Conservation (phyloP, 2,888 invertebrate genomes). For the Alsophila aescularia region DNA sequence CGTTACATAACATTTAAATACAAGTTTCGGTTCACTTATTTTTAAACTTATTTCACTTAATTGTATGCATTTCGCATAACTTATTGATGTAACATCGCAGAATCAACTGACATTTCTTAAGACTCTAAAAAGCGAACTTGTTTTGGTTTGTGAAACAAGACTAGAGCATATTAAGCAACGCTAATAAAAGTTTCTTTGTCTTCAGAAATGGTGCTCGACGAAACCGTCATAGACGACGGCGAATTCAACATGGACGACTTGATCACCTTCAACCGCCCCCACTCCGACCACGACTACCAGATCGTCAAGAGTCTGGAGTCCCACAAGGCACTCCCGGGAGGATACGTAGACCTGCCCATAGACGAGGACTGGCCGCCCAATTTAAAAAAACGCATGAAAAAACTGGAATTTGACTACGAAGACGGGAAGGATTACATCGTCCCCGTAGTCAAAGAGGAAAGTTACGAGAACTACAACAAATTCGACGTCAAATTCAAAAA, state of each 20-base stretch:
- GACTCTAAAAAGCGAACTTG: too few species aligned
- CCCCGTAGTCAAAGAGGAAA: conserved; percentile 73
- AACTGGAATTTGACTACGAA: conserved; percentile 70
- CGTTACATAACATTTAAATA: conserved; percentile 3
- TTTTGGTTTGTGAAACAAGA: background rate
- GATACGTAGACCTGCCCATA: conserved; percentile 84
- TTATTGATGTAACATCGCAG: background rate
- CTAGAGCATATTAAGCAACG: conserved; percentile 4
- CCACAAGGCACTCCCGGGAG: conserved; percentile 58
- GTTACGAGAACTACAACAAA: conserved; percentile 65
- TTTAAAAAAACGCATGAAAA: conserved; percentile 77
- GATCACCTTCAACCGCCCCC: conserved; percentile 81
- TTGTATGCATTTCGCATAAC: conserved; percentile 9
- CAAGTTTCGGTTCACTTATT: conserved; percentile 24
- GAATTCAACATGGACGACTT: conserved; percentile 86
- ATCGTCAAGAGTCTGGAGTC: conserved; percentile 64
- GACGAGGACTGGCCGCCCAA: conserved; percentile 86
- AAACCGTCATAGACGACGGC: conserved; percentile 83
- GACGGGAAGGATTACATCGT: conserved; percentile 71
- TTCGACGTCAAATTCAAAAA: conserved; percentile 54
- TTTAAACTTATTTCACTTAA: conserved; percentile 22
- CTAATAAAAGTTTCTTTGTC: conserved; percentile 25
- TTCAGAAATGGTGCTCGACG: conserved; percentile 73
- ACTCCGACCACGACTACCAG: conserved; percentile 80
- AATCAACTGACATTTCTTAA: background rate